Percentiles rank a stretch among this genome's conserved stretches.
Evolutionary conservation across 2,797 vertebrate genomes (phyloP).

Genomic region (Urophycis tenuis): DNA sequence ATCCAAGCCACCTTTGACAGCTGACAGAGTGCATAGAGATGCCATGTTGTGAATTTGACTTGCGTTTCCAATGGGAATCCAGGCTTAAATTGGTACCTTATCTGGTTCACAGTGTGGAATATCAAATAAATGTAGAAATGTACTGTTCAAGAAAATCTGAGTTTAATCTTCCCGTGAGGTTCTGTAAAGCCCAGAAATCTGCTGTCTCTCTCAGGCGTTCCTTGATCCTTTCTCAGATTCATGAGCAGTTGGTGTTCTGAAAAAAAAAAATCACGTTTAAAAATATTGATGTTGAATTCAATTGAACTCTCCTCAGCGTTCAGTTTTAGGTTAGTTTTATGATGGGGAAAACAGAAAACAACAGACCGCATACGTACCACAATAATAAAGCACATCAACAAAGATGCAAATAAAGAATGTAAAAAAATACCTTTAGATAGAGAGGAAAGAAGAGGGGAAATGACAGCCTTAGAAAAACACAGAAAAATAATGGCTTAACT

Average conservation of each 20-base stretch:
- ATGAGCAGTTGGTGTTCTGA: background rate
- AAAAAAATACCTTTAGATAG: background rate
- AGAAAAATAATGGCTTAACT: background rate
- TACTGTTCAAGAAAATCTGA: background rate
- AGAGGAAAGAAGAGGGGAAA: background rate
- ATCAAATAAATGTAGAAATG: background rate
- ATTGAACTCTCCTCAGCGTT: background rate
- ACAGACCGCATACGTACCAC: background rate
- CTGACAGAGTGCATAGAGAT: background rate
- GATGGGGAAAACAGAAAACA: background rate
- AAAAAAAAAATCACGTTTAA: background rate
- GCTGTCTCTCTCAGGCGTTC: background rate
- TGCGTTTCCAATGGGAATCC: background rate
- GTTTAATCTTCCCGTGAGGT: background rate
- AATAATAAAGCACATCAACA: background rate
- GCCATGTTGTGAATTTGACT: background rate
- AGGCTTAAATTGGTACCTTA: background rate
- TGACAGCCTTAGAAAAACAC: background rate
- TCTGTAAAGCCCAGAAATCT: background rate
- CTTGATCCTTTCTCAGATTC: background rate
- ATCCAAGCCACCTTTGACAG: slow-evolving; percentile 3
- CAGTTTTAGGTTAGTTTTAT: background rate
- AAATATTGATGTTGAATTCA: background rate
- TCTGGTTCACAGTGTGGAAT: slow-evolving; percentile 4
- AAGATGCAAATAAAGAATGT: background rate